Evolutionary conservation across 2,888 invertebrate genomes (phyloP), one percentile per base, ranked within the genome.

Genomic region (Chaetoderma sp.): DNA sequence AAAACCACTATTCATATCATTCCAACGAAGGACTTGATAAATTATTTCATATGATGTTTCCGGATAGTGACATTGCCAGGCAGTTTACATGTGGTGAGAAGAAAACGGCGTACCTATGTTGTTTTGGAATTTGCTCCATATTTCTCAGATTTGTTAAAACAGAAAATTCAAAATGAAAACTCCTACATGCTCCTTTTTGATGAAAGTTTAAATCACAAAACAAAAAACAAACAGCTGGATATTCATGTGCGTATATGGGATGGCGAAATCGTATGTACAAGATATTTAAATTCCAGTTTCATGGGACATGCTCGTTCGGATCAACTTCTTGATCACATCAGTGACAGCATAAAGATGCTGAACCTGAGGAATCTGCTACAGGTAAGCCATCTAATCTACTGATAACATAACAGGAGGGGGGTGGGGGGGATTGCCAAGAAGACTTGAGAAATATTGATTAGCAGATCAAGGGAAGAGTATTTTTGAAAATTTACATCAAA

Each of bases 151-250:
- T 21, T 42, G 36, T 50, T 72, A 47, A 25, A 21, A 28, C 13
- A 30, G 66, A 47, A 47, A 47, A 50, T 52, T 27, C 23, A 57
- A 47, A 49, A 39, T 23, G 44, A 65, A 25, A n/a, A 39, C 27
- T 44, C 61, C 30, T 56, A 64, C 28, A 61, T 70, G 45, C 59
- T 72, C 8, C 55, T 71, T 32, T 75, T 75, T 61, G 73, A 74
- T 63, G 74, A 73, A 56, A 50, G 72, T 23, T 60, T 75, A 33
- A 74, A 74, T 65, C 27, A 60, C n/a, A 57, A 64, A 16, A 32
- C 47, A 18, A 64, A 72, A 39, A 54, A 59, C 33, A 61, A 63
- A 25, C 77, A 78, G 65, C 81, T 80, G 77, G 78, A 79, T 54
- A 25, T 78, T 21, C 59, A 67, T 47, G 63, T 81, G 1, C 64